Percentiles rank a stretch among this genome's conserved stretches.
Conservation (phyloP, 2,888 invertebrate genomes). For the Autographa gamma region DNA sequence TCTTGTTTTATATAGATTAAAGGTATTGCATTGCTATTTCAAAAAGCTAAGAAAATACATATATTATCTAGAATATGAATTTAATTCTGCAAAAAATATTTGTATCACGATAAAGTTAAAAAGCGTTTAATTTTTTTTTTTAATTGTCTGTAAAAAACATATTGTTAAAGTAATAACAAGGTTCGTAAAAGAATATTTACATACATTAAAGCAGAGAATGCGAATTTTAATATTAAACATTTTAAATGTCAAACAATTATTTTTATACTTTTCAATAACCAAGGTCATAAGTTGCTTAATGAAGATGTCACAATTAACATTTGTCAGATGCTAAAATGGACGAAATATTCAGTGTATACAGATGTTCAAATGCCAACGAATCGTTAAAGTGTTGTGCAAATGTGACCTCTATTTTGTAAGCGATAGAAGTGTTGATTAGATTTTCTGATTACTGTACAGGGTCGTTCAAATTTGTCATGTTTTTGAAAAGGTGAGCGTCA, state of each 20-base stretch:
- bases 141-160: not conserved
- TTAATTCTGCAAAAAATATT: too few relatives aligned
- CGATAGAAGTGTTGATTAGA: conserved; percentile 47
- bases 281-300: conserved; percentile 38
- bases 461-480: conserved; percentile 42
- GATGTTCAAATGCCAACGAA: conserved; percentile 50
- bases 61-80: too few relatives aligned
- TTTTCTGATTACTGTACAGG: conserved; percentile 30
- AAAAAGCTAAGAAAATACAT: too few relatives aligned
- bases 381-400: conserved; percentile 48
- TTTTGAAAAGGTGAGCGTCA: not conserved
- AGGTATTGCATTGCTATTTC: too few relatives aligned
- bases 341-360: conserved; percentile 26
- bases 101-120: too few relatives aligned
- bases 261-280: not conserved
- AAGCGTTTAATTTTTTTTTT: too few relatives aligned
- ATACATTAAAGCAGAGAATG: conserved; percentile 17
- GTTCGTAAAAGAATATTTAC: conserved; percentile 10
- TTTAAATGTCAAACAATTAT: conserved; percentile 27
- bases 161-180: conserved; percentile 7
- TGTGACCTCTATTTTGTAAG: conserved; percentile 47
- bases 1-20: too few relatives aligned
- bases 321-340: conserved; percentile 27
- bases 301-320: conserved; percentile 37
- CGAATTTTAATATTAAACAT: conserved; percentile 21